phyloP scores from a whole-genome alignment of 2,888 invertebrate genomes.

The Mellilla xanthometata region DNA sequence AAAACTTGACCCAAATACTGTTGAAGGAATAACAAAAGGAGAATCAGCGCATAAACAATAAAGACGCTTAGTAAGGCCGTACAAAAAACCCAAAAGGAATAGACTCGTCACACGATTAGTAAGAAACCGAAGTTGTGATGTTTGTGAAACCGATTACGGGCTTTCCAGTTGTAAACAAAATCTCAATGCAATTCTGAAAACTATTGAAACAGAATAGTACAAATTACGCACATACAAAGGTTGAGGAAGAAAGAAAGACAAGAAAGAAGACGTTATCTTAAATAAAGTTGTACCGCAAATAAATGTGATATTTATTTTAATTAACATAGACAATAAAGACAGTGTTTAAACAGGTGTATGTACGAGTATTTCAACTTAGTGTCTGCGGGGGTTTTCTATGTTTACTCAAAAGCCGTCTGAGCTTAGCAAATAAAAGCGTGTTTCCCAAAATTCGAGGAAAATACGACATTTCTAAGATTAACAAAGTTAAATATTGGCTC shows the following conservation, averaged over 20 bases:
- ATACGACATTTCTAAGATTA: conserved; percentile 4
- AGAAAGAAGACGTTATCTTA: no score
- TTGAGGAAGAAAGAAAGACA: no score
- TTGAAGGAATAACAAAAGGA: not conserved
- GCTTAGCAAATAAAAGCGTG: conserved; percentile 4
- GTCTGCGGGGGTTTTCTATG: conserved; percentile 10
- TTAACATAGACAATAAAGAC: no score
- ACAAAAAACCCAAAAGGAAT: conserved; percentile 10
- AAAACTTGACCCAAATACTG: conserved; percentile 5
- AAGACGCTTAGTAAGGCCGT: not conserved
- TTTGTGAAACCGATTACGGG: not conserved
- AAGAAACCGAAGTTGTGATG: not conserved
- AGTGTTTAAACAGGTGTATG: no score
- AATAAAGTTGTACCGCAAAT: no score
- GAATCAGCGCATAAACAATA: not conserved
- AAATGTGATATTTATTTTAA: no score
- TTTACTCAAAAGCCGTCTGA: conserved; percentile 6
- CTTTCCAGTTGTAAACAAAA: conserved; percentile 10
- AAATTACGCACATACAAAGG: no score
- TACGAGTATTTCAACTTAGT: not conserved
- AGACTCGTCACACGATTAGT: not conserved
- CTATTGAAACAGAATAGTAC: not conserved
- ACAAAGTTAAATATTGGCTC: not conserved
- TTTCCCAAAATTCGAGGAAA: conserved; percentile 6
- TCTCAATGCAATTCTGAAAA: conserved; percentile 3